Percentiles rank a stretch among this genome's conserved stretches.
Conservation (phyloP, 2,113 vertebrate genomes). For the Hylia prasina region DNA sequence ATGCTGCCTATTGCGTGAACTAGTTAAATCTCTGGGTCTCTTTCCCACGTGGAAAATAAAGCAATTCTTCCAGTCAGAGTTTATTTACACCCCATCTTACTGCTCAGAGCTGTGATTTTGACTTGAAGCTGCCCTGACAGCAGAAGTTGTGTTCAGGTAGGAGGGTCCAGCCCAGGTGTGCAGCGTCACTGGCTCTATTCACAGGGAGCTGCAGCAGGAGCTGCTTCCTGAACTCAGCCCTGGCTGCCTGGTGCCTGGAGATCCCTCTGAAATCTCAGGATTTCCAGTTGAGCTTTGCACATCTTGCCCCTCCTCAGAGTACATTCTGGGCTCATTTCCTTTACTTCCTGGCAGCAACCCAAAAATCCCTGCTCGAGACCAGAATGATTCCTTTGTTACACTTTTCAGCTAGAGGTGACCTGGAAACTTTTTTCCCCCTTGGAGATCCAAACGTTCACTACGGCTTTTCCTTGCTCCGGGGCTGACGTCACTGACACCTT, state of each 20-base stretch:
- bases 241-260: neutral
- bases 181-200: neutral
- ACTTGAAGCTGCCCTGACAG: neutral
- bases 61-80: neutral
- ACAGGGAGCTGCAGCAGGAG: neutral
- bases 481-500: constrained; percentile 13
- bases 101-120: neutral
- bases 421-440: neutral
- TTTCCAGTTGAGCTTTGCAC: constrained; percentile 24
- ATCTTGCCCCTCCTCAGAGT: neutral
- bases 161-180: neutral
- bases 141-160: neutral
- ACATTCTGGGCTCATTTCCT: constrained; percentile 4
- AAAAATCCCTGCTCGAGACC: neutral
- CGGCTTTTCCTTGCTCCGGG: neutral
- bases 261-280: neutral
- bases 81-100: neutral
- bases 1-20: neutral
- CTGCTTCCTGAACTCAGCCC: neutral
- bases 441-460: neutral
- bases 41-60: neutral
- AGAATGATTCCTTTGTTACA: constrained; percentile 44
- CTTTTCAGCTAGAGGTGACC: neutral
- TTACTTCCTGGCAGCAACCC: constrained; percentile 11
- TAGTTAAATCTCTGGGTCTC: neutral